Percentiles rank a stretch among this genome's conserved stretches.
Evolutionary conservation across 2,888 invertebrate species (phyloP).

Genomic region (Aporophyla nigra): DNA sequence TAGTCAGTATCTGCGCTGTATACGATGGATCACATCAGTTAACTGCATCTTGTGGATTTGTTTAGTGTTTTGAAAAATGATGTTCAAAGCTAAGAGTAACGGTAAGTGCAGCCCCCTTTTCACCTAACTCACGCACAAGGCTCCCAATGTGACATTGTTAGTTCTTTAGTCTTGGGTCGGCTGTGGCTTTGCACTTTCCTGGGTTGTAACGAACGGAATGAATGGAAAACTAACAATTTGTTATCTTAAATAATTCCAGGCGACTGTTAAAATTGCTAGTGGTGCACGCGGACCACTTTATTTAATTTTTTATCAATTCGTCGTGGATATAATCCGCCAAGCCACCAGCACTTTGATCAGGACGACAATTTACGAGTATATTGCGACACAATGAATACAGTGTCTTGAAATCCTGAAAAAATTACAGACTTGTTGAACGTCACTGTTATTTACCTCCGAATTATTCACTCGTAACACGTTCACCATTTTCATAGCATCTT

Average conservation of each 20-base stretch:
- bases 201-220: not conserved
- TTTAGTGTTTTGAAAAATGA: slow-evolving; percentile 15
- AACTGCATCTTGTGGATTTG: not conserved
- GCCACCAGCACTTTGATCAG: not conserved
- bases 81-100: not conserved
- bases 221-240: too few relatives aligned
- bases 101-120: not conserved
- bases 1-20: not conserved
- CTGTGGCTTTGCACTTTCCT: not conserved
- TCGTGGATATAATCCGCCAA: not conserved
- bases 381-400: not conserved
- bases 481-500: slow-evolving; percentile 75
- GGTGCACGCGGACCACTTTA: not conserved
- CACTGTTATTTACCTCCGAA: slow-evolving; percentile 72
- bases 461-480: slow-evolving; percentile 80
- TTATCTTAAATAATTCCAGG: not conserved
- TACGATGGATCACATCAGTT: not conserved
- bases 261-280: not conserved
- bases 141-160: too few relatives aligned
- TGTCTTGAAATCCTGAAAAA: not conserved
- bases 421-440: not conserved
- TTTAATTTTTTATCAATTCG: not conserved
- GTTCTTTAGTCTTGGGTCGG: not conserved
- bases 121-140: not conserved
- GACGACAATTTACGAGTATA: not conserved